Evolutionary conservation across 2,113 vertebrate species (phyloP).

Genomic region (Dunckerocampus dactyliophorus): DNA sequence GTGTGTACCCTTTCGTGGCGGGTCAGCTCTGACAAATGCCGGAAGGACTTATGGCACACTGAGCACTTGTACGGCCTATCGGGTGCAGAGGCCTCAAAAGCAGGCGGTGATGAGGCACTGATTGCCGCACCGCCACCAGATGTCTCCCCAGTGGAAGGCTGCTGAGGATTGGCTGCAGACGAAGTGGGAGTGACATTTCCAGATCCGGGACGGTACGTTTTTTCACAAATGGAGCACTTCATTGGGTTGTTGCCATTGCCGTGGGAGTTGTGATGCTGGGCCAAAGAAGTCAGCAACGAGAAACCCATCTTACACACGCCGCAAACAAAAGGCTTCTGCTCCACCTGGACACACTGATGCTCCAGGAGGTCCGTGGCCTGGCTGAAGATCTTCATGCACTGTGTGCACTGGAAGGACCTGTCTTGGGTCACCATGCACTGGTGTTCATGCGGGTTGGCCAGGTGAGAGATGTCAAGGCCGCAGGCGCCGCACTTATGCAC

Average conservation of each 20-base stretch:
- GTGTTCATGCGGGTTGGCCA: conserved; percentile 91
- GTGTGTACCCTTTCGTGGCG: conserved; percentile 94
- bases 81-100: conserved; percentile 58
- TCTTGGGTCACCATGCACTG: conserved; percentile 91
- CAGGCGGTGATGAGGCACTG: conserved; percentile 66
- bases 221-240: conserved; percentile 96
- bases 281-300: conserved; percentile 89
- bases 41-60: conserved; percentile 93
- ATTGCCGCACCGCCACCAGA: conserved; percentile 65
- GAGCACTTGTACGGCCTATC: conserved; percentile 94
- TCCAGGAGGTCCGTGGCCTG: conserved; percentile 95
- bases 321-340: conserved; percentile 95
- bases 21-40: conserved; percentile 90
- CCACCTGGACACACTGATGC: conserved; percentile 93
- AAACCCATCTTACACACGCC: conserved; percentile 98
- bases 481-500: conserved; percentile 88
- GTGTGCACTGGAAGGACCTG: conserved; percentile 94
- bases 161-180: conserved; percentile 70
- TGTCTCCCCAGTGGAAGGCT: conserved; percentile 70
- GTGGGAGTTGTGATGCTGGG: conserved; percentile 91
- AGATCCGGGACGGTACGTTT: conserved; percentile 85
- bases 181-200: conserved; percentile 58
- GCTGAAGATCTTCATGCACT: conserved; percentile 97
- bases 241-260: conserved; percentile 78
- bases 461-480: conserved; percentile 87